Evolutionary conservation across 2,888 invertebrate species (phyloP).

Genomic region (Mythimna ferrago): DNA sequence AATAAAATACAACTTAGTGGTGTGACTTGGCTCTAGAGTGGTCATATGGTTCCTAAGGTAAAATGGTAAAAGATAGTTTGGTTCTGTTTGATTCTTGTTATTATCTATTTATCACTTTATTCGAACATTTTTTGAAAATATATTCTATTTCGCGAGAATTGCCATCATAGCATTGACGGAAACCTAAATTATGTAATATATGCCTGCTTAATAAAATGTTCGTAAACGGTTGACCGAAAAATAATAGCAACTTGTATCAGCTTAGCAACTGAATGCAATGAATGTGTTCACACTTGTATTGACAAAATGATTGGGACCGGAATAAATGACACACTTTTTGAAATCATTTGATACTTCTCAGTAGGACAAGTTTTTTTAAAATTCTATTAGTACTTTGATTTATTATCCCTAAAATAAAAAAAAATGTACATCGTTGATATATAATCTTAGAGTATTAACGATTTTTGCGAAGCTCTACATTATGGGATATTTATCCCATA

Average conservation of each 20-base stretch:
- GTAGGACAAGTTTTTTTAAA: no score
- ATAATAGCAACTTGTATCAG: constrained; percentile 16
- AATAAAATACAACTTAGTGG: constrained; percentile 45
- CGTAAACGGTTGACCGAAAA: background rate
- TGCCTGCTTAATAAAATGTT: background rate
- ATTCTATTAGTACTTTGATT: no score
- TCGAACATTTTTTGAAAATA: background rate
- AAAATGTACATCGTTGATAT: no score
- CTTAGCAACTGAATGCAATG: background rate
- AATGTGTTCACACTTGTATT: background rate
- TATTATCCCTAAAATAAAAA: no score
- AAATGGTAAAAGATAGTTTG: constrained; percentile 9
- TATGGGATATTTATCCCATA: no score
- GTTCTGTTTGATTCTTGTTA: constrained; percentile 8
- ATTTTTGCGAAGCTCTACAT: no score
- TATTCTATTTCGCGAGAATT: background rate
- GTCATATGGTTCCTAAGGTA: constrained; percentile 16
- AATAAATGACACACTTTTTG: no score
- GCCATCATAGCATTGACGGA: background rate
- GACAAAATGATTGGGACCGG: no score
- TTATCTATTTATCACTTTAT: background rate
- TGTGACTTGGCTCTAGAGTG: constrained; percentile 22
- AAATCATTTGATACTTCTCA: no score
- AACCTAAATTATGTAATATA: background rate
- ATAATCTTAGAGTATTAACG: no score